Percentiles rank a stretch among this genome's conserved stretches.
phyloP scores from a whole-genome alignment of 2,797 vertebrate species.

The Sibirionetta formosa region DNA sequence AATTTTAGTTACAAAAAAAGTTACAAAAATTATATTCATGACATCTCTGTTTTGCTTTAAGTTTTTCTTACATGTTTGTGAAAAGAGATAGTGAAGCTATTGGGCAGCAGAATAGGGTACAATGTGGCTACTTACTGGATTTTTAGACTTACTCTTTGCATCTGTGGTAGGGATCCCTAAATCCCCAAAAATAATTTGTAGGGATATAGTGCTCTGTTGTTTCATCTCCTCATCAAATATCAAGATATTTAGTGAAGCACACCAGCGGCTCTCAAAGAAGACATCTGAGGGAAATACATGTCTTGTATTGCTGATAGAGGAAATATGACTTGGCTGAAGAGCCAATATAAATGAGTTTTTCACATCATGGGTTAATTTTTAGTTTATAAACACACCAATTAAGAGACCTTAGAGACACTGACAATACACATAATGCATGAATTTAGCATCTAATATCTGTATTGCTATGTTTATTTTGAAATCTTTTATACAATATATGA shows the following conservation, averaged over 20 bases:
- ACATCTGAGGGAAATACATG: not conserved
- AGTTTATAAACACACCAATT: not conserved
- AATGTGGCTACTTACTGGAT: not conserved
- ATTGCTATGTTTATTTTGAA: not conserved
- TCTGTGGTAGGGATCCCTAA: not conserved
- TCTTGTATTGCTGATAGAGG: not conserved
- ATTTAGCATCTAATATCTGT: not conserved
- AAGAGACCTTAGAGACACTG: not conserved
- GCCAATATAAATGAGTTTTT: not conserved
- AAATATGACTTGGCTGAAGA: not conserved
- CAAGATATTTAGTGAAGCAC: not conserved
- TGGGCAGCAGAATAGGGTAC: not conserved
- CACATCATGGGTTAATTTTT: not conserved
- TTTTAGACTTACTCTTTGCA: not conserved
- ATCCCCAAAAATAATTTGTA: not conserved
- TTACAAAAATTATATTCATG: not conserved
- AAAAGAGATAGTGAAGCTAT: not conserved
- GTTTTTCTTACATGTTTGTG: not conserved
- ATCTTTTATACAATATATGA: not conserved
- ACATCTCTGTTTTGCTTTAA: not conserved
- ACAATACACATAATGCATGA: not conserved
- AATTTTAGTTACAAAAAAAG: no score
- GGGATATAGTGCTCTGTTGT: not conserved
- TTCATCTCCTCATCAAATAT: not conserved
- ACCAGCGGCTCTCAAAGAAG: not conserved